Evolutionary conservation across 2,797 vertebrate genomes (phyloP), one percentile per base, ranked within the genome.

Genomic region (Dryobates pubescens): DNA sequence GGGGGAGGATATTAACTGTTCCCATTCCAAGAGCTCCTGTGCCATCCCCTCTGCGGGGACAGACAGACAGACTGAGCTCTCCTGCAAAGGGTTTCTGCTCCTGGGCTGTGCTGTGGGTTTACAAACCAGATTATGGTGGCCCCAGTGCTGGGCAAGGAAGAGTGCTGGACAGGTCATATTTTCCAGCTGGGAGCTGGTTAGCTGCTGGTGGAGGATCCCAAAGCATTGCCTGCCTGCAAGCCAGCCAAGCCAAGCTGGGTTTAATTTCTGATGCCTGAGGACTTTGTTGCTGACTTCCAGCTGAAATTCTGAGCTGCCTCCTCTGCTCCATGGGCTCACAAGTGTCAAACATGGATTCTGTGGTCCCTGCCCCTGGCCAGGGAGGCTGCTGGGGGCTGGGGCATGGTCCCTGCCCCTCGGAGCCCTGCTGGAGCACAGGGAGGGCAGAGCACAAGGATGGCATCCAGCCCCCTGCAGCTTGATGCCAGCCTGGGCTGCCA

Each of bases 271-370:
- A 1, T 2, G 67, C 51, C 80, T 7, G 45, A n/a, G 64, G 72
- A 3, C 1, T 72, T 26, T 3, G 47, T 17, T 49, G 26, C 32
- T 78, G 34, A 17, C 43, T 73, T 45, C 8, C 2, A 8, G 1
- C 36, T 30, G 3, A 68, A 64, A 2, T 38, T 4, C 7, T 43
- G 84, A 72, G 79, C 69, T 26, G 26, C 8, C 36, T 59, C 70
- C 54, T 82, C 69, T 4, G 47, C 62, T 15, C 2, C 43, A 19
- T 1, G 14, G 49, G 2, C 29, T 13, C 0, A 0, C 0, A 13
- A 10, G 83, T 56, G 69, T 4, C 59, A 70, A 72, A 54, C 12
- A 38, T 0, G 23, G 57, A 18, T 4, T 63, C n/a, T n/a, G n/a
- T n/a, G n/a, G n/a, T n/a, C n/a, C n/a, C n/a, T n/a, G n/a, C n/a